phyloP scores from a whole-genome alignment of 2,797 vertebrate species.

The Chrysocyon brachyurus region DNA sequence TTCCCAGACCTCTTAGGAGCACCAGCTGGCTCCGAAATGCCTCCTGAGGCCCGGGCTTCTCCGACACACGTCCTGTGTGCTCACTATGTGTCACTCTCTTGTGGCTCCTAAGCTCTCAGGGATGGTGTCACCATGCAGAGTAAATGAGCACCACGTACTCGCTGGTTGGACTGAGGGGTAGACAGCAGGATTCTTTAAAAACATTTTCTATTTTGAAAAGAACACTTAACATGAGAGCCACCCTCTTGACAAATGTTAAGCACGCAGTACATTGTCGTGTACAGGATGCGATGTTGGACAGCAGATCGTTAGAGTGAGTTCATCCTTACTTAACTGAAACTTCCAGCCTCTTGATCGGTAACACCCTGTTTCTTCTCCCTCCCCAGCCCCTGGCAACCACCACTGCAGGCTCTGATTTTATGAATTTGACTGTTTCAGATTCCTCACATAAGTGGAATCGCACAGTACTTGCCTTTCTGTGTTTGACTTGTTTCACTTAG shows the following conservation, averaged over 20 bases:
- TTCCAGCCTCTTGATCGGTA: not conserved
- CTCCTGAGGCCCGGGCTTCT: not conserved
- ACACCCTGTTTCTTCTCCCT: not conserved
- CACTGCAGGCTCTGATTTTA: not conserved
- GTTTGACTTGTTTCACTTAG: not conserved
- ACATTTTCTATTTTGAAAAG: not conserved
- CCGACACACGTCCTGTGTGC: rapidly evolving
- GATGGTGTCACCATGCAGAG: rapidly evolving
- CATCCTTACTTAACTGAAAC: not conserved
- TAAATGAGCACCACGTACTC: not conserved
- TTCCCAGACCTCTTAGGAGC: not conserved
- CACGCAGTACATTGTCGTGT: not conserved
- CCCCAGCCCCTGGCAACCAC: not conserved
- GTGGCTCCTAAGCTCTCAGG: not conserved
- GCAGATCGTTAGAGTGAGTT: not conserved
- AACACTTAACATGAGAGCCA: not conserved
- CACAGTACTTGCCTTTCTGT: not conserved
- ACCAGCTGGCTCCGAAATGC: not conserved
- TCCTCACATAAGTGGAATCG: not conserved
- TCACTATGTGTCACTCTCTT: not conserved
- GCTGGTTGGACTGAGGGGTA: not conserved
- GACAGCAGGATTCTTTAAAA: not conserved
- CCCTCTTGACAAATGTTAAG: not conserved
- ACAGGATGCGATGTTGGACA: not conserved
- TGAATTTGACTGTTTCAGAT: not conserved